These are phyloP conservation scores for Coluber constrictor DNA, from an alignment of 2,797 vertebrate genomes.

Conservation along the genomic window DNA sequence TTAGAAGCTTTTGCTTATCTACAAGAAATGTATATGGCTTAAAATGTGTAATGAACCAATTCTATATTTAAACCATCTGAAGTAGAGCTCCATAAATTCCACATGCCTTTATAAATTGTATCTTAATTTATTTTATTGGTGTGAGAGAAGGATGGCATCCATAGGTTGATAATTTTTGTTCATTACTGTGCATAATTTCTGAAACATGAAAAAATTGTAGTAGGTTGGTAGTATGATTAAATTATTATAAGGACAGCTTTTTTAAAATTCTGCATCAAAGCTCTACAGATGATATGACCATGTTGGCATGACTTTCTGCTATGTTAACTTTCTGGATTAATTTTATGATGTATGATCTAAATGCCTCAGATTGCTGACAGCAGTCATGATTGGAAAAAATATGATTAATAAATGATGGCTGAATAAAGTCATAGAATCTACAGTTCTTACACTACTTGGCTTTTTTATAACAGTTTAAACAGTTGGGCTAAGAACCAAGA, in stretches of 20 bases:
- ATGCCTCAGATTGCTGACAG: slow-evolving; percentile 20
- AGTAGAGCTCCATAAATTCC: slow-evolving; percentile 58
- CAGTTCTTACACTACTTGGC: background rate
- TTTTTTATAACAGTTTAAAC: background rate
- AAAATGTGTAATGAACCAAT: slow-evolving; percentile 57
- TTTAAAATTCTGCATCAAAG: slow-evolving; percentile 19
- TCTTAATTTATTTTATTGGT: slow-evolving; percentile 63
- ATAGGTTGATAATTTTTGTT: slow-evolving; percentile 46
- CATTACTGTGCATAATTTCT: slow-evolving; percentile 36
- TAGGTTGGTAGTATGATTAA: slow-evolving; percentile 56
- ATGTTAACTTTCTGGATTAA: slow-evolving; percentile 33
- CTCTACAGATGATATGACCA: slow-evolving; percentile 9
- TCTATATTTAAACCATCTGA: slow-evolving; percentile 55
- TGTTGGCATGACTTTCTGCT: background rate
- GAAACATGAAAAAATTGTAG: slow-evolving; percentile 31
- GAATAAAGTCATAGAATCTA: background rate
- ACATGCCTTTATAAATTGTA: slow-evolving; percentile 57
- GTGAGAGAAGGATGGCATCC: slow-evolving; percentile 48
- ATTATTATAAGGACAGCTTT: slow-evolving; percentile 52
- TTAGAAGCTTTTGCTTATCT: slow-evolving; percentile 69
- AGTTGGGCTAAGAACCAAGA: background rate
- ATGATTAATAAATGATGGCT: background rate
- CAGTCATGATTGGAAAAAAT: slow-evolving; percentile 6
- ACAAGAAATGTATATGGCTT: slow-evolving; percentile 66
- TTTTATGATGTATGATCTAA: slow-evolving; percentile 35